Base-by-base conservation (phyloP, 1,140 invertebrate genomes). In the Drosophila asahinai region DNA sequence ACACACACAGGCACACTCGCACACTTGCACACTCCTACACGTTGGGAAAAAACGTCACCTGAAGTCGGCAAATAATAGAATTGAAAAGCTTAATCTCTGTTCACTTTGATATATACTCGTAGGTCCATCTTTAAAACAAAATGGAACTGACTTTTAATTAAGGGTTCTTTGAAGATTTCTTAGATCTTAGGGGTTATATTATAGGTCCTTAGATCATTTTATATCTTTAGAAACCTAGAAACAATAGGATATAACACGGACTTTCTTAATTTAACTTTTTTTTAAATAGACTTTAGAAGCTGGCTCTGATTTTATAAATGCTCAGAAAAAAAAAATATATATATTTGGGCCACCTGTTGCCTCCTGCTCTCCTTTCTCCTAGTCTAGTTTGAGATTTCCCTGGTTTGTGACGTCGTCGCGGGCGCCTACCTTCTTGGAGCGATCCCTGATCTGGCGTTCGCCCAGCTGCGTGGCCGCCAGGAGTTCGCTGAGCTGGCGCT, bases 401-500 rank as follows among this genome's bases (percentile, higher is more conserved):
- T 90, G 77, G 80, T 60, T 79, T 84, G 84, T 89, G 77, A 90
- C 81, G 75, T 70, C 79, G 45, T 66, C 52, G 76, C 62, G 52
- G 80, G 80, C 63, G 75, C 84, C 84, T 87, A 87, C 84, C 84
- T 87, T 89, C 84, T 87, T 87, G 71, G 79, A 77, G 68, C 73
- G 68, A 38, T 73, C 71, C 71, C 71, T 58, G 36, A 42, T 40
- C 30, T 73, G 71, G 9, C 68, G 71, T 7, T 87, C 83, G 54
- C 62, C 42, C 11, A 84, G 77, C 78, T 89, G 81, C 14, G 84
- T 78, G 49, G 84, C 84, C 33, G 84, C 84, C 80, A 89, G 63
- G 49, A 87, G 70, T 43, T 87, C 84, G 59, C 84, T 87, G 42
- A 84, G 71, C 60, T 89, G 81, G 0, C 65, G 47, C 36, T 81